phyloP scores from a whole-genome alignment of 2,888 invertebrate species.

The Stratiomys singularior region DNA sequence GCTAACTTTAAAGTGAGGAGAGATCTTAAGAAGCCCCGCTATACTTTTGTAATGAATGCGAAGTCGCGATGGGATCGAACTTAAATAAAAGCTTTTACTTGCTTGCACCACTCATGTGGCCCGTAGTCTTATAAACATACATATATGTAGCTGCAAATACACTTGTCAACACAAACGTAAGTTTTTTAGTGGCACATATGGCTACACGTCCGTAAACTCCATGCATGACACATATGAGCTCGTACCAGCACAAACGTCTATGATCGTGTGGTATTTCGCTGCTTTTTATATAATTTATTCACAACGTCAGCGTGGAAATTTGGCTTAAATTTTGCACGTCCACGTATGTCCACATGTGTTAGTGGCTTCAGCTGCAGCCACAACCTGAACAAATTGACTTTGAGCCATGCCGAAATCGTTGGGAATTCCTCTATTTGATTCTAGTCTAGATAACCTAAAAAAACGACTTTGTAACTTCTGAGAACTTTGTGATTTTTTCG shows the following conservation, averaged over 20 bases:
- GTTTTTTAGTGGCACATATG: neutral
- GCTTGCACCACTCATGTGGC: neutral
- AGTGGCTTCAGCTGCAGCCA: no score
- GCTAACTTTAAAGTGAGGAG: constrained; percentile 17
- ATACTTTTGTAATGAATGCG: constrained; percentile 1
- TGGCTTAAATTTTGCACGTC: no score
- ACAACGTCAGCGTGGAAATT: no score
- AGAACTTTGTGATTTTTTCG: no score
- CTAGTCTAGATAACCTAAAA: no score
- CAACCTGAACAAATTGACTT: no score
- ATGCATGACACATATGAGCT: neutral
- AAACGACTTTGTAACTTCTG: no score
- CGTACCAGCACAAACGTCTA: neutral
- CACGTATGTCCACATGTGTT: no score
- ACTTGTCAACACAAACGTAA: neutral
- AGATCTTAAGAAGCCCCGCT: constrained; percentile 19
- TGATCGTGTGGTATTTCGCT: neutral
- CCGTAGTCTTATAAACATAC: neutral
- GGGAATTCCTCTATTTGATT: no score
- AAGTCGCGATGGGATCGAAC: constrained; percentile 14
- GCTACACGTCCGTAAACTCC: neutral
- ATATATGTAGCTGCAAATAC: neutral
- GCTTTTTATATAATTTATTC: no score
- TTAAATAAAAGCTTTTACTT: constrained; percentile 36
- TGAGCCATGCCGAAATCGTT: no score